Base-by-base conservation (phyloP, 2,888 invertebrate species). In the Ophion slaviceki region DNA sequence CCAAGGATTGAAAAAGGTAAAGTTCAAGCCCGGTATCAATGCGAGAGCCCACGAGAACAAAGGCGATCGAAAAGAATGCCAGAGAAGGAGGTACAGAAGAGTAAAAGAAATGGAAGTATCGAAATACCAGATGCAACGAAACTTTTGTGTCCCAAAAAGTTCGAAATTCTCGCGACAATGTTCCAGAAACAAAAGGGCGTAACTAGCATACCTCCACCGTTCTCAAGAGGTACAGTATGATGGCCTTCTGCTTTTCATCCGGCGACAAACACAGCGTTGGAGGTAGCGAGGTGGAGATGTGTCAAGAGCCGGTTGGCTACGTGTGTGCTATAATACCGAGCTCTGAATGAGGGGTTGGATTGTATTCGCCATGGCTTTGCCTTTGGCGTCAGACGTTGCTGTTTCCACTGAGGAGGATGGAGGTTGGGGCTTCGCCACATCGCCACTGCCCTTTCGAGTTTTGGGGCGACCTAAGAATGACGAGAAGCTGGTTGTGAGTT, bases 361-460 rank as follows among this genome's bases (percentile, higher is more conserved):
- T 67, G 76, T 24, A 57, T 67, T 66, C 61, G 40, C 45, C 61
- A 57, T 71, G 47, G 70, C 24, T 70, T 70, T 62, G 40, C 47
- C 71, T 71, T 47, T 47, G 53, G 32, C 71, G 71, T 64, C 79
- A 53, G 70, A 24, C n/a, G 53, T 59, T 64, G 62, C 79, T 71
- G 70, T 72, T 64, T 72, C 53, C 66, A 40, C 24, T 57, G 14
- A 14, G 47, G 47, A 10, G 14, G 11, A 14, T 0, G 47, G 11
- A 47, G 47, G 14, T 10, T 11, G 47, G 14, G 47, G n/a, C 11
- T 71, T 66, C 80, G 24, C 20, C 57, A 66, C 64, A 67, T 74
- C 17, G 64, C 57, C 8, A 66, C 70, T 79, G 74, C 74, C 67
- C 67, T 74, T 45, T 62, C 36, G 71, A 61, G 67, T 68, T 76